A percentile compares a stretch with the other conserved stretches of the same genome.
phyloP scores from a whole-genome alignment of 1,140 invertebrate species.

The Orchesella cincta region DNA sequence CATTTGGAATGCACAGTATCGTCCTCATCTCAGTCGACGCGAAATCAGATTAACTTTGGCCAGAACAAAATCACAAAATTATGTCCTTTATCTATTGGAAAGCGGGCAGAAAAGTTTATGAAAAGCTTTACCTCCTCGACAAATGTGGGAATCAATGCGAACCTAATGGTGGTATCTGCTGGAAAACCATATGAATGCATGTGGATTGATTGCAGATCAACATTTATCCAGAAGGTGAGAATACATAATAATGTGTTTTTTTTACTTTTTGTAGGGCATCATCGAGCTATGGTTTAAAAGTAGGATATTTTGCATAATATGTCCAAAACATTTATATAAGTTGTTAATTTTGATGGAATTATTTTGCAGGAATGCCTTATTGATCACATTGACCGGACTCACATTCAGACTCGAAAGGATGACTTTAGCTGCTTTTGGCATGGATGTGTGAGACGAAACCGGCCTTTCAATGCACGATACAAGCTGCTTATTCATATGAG shows the following conservation, averaged over 20 bases:
- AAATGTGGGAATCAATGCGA: background rate
- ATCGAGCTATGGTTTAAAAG: background rate
- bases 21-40: background rate
- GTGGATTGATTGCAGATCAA: constrained; percentile 81
- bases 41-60: background rate
- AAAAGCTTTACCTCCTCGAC: background rate
- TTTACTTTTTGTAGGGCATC: background rate
- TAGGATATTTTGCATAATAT: background rate
- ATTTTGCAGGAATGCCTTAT: constrained; percentile 63
- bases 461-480: constrained; percentile 94
- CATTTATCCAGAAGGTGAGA: constrained; percentile 74
- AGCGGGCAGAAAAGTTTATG: constrained; percentile 1
- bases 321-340: background rate
- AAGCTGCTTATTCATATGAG: constrained; percentile 95
- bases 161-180: background rate
- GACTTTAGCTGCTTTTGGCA: constrained; percentile 87
- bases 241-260: background rate
- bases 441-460: constrained; percentile 76
- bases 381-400: constrained; percentile 84
- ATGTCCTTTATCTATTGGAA: background rate
- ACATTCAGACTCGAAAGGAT: constrained; percentile 85
- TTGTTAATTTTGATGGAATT: background rate
- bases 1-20: background rate
- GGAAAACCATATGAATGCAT: constrained; percentile 62
- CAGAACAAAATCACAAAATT: background rate